Percentiles rank a stretch among this genome's conserved stretches.
phyloP scores from a whole-genome alignment of 2,888 invertebrate species.

The Mycogona germanica region DNA sequence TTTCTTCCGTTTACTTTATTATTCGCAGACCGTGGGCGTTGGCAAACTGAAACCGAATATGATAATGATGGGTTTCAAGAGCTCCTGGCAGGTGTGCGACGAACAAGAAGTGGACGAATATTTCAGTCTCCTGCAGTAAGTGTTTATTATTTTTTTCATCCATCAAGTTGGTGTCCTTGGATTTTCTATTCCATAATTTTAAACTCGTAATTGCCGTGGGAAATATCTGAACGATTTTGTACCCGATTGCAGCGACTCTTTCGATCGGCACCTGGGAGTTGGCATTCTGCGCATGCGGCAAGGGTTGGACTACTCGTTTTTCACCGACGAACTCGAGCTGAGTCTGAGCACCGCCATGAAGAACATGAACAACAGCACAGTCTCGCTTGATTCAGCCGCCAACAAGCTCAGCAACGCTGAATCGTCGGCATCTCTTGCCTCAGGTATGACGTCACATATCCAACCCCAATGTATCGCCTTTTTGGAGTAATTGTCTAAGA shows the following conservation, averaged over 20 bases:
- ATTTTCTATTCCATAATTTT: too few relatives aligned
- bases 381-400: neutral
- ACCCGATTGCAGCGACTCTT: conserved; percentile 54
- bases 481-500: neutral
- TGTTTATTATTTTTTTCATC: conserved; percentile 29
- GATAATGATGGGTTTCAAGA: conserved; percentile 39
- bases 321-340: conserved; percentile 13
- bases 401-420: neutral
- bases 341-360: neutral
- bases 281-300: conserved; percentile 77
- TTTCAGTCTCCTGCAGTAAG: conserved; percentile 91
- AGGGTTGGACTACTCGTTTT: conserved; percentile 57
- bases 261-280: conserved; percentile 86
- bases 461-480: neutral
- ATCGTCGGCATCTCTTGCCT: conserved; percentile 3
- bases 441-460: too few relatives aligned
- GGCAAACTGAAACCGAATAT: conserved; percentile 41
- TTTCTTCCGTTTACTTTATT: neutral
- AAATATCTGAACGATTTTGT: neutral
- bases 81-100: conserved; percentile 44
- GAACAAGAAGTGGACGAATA: conserved; percentile 68
- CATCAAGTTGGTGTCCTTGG: too few relatives aligned
- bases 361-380: neutral
- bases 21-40: conserved; percentile 37
- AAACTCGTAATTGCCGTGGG: neutral